Percentiles rank a stretch among this genome's conserved stretches.
Conservation (phyloP, 2,113 vertebrate genomes). For the Serilophus lunatus region DNA sequence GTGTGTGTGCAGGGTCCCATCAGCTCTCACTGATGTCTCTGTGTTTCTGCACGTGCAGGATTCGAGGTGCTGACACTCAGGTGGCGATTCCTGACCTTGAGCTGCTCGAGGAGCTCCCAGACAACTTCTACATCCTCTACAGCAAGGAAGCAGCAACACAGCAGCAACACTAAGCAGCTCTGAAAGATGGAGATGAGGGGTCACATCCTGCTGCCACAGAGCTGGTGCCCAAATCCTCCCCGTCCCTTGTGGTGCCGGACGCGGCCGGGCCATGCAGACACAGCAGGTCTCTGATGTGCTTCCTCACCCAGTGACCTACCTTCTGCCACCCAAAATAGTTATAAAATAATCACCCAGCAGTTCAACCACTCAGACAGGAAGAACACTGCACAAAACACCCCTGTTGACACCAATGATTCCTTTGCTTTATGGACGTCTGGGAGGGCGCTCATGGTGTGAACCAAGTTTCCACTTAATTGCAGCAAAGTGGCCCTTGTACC, state of each 20-base stretch:
- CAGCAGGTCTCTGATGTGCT: not conserved
- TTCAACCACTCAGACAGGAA: not conserved
- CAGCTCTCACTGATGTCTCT: not conserved
- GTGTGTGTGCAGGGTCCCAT: accelerated
- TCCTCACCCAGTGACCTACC: not conserved
- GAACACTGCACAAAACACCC: not conserved
- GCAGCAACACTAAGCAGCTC: not conserved
- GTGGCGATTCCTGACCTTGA: not conserved
- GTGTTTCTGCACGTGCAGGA: not conserved
- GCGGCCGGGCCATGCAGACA: accelerated
- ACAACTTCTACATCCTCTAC: accelerated
- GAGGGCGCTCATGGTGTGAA: not conserved
- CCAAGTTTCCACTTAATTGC: not conserved
- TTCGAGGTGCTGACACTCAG: not conserved
- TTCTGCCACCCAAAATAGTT: not conserved
- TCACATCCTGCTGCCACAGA: not conserved
- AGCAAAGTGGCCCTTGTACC: not conserved
- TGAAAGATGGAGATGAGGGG: not conserved
- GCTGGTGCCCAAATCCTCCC: no score
- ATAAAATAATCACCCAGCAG: not conserved
- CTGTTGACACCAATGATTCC: not conserved
- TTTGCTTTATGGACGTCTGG: not conserved
- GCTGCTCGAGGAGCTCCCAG: not conserved
- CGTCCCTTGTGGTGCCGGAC: not conserved
- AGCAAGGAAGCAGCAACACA: not conserved